These are phyloP conservation scores for Gymnorhina tibicen DNA, from an alignment of 2,113 vertebrate genomes.

Conservation along the genomic window DNA sequence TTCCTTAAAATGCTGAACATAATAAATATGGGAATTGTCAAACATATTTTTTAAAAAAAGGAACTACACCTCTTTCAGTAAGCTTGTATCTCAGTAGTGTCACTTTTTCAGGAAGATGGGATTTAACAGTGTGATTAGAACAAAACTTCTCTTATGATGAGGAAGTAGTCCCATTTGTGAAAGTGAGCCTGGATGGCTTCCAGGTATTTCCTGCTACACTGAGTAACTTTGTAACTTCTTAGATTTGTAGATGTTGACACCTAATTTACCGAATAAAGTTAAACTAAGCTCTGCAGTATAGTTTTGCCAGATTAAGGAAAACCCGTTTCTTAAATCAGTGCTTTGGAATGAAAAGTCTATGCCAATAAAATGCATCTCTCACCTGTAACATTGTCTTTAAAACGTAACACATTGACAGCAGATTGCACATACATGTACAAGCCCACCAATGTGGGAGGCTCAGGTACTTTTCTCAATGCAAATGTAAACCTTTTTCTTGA, in stretches of 20 bases:
- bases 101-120: neutral
- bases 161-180: neutral
- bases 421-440: neutral
- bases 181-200: neutral
- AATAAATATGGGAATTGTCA: neutral
- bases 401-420: rapidly evolving
- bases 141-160: neutral
- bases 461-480: neutral
- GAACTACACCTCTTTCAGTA: neutral
- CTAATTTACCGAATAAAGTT: neutral
- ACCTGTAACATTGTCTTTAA: neutral
- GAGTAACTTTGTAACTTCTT: neutral
- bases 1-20: neutral
- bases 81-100: neutral
- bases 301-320: neutral
- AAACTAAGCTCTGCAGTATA: neutral
- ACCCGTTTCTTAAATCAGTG: neutral
- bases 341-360: neutral
- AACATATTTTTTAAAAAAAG: neutral
- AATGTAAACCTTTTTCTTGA: neutral
- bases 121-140: neutral
- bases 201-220: neutral
- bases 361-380: neutral
- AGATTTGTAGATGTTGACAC: neutral
- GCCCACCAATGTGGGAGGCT: neutral